Evolutionary conservation across 2,888 invertebrate genomes (phyloP).

Genomic region (Acronicta alni): DNA sequence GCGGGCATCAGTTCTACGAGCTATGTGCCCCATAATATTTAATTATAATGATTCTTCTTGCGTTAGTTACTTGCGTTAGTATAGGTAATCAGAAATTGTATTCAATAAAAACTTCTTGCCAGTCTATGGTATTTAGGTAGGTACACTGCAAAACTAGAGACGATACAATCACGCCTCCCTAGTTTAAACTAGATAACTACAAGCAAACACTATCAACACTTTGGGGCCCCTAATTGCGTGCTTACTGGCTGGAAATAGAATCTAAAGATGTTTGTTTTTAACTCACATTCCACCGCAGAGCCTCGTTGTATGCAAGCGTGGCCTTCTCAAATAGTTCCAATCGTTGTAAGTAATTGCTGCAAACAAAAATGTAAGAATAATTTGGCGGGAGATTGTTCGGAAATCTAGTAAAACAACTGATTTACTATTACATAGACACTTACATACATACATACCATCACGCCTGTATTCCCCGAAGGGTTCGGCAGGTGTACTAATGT

Average conservation of each 20-base stretch:
- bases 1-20: too few species aligned
- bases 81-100: too few species aligned
- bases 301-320: constrained; percentile 82
- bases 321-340: constrained; percentile 83
- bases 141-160: too few species aligned
- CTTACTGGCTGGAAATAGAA: constrained; percentile 65
- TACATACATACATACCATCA: too few species aligned
- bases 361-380: constrained; percentile 39
- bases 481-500: too few species aligned
- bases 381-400: constrained; percentile 9
- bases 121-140: too few species aligned
- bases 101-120: too few species aligned
- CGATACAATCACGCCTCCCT: constrained; percentile 6
- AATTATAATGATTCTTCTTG: too few species aligned
- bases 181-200: constrained; percentile 44
- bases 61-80: too few species aligned
- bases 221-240: constrained; percentile 68
- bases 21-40: too few species aligned
- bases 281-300: constrained; percentile 85
- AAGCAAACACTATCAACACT: constrained; percentile 65
- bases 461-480: too few species aligned
- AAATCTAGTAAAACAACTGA: constrained; percentile 11
- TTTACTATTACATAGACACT: too few species aligned
- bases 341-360: constrained; percentile 84
- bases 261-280: constrained; percentile 62